Conservation (phyloP, 2,113 vertebrate genomes). For the Alethe castanea region DNA sequence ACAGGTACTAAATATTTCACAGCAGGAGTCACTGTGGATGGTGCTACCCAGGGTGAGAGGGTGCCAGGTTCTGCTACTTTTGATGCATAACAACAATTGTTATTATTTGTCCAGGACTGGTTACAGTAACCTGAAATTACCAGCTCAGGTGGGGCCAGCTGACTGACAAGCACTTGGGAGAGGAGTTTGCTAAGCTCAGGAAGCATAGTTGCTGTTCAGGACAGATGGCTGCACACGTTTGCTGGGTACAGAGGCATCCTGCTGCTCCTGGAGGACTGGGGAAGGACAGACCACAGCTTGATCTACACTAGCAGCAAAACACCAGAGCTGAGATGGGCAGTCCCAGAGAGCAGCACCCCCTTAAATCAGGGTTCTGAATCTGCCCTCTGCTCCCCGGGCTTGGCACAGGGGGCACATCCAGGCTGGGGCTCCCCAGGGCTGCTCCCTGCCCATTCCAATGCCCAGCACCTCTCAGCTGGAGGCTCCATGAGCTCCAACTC, state of each 20-base stretch:
- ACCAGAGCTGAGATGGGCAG: neutral
- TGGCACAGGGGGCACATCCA: neutral
- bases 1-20: neutral
- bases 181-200: neutral
- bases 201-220: neutral
- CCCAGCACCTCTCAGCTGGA: neutral
- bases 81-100: neutral
- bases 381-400: neutral
- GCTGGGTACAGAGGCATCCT: neutral
- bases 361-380: neutral
- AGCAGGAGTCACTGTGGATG: neutral
- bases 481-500: neutral
- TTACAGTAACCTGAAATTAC: neutral
- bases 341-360: neutral
- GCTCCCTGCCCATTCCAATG: rapidly evolving
- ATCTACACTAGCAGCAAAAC: neutral
- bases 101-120: neutral
- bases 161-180: neutral
- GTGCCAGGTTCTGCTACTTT: neutral
- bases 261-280: neutral
- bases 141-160: neutral
- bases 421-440: neutral
- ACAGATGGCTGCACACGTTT: neutral
- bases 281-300: neutral
- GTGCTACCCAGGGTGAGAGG: neutral